Base-by-base conservation (phyloP, 1,140 invertebrate species). In the Aphaenogaster floridana region DNA sequence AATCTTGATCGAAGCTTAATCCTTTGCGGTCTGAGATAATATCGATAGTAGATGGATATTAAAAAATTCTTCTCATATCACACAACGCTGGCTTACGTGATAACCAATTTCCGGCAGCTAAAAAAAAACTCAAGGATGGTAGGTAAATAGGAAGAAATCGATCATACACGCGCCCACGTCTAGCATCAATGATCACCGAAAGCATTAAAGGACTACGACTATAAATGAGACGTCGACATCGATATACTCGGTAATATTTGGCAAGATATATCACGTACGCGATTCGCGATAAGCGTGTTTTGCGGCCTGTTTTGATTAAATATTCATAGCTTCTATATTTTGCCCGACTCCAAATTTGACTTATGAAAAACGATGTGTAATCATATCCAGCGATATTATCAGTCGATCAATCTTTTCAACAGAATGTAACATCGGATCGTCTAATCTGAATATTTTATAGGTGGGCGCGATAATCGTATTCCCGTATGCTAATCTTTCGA, bases 401-500 rank as follows among this genome's bases (percentile, higher is more conserved):
- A n/a, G 2, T 64, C 79, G 5, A 28, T 76, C 45, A 42, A 90
- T 57, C 79, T 85, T 78, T 86, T 74, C 48, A 72, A n/a, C 15
- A 3, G n/a, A 34, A 3, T 15, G 6, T 57, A 11, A 59, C 34
- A 39, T 9, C 52, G 64, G 54, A 86, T 78, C 66, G 74, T 72
- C 64, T 83, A 68, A 21, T 42, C 15, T 59, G 45, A 52, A 63
- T 74, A 74, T 91, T 86, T 81, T 52, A 79, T 68, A 89, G 89
- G 54, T 42, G 63, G 66, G 79, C 50, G 54, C 50, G 76, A 45
- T 36, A 63, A 15, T 78, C 6, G 4, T 50, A 57, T 66, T 34
- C 21, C 28, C 28, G 36, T 88, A 90, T 86, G 80, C 77, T 91
- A 91, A 90, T 88, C 63, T 63, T 4, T 21, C 4, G 66, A 76